These are phyloP conservation scores for Bolborhynchus lineola DNA, from an alignment of 2,113 vertebrate genomes.

Conservation along the genomic window DNA sequence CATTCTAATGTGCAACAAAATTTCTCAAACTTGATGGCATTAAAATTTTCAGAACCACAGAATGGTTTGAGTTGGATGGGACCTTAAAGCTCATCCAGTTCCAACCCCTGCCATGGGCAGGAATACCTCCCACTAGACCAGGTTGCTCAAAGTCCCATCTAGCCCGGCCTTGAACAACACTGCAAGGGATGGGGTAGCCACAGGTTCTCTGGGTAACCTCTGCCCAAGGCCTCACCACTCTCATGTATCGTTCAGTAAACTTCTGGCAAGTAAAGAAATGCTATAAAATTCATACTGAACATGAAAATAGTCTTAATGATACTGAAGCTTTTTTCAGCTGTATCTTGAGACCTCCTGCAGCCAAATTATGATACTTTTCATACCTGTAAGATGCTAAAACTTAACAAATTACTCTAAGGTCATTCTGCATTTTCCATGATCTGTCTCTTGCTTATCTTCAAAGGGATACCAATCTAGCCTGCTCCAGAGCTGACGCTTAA, in stretches of 20 bases:
- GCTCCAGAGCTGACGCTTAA: neutral
- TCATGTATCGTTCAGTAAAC: neutral
- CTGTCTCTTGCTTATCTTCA: neutral
- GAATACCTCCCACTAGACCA: neutral
- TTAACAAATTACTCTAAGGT: neutral
- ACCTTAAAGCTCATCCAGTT: neutral
- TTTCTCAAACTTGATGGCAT: neutral
- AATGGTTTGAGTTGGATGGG: neutral
- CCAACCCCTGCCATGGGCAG: neutral
- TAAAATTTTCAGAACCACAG: neutral
- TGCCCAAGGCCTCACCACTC: neutral
- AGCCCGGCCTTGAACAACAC: neutral
- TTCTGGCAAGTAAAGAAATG: neutral
- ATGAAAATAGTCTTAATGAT: neutral
- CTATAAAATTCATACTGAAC: neutral
- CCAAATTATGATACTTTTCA: neutral
- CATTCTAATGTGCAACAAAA: neutral
- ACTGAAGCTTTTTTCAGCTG: neutral
- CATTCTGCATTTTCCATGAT: neutral
- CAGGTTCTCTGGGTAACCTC: neutral
- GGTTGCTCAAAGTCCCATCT: neutral
- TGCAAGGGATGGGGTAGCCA: neutral
- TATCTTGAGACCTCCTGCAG: neutral
- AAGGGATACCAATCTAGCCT: neutral
- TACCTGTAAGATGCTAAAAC: neutral